Percentiles rank a stretch among this genome's conserved stretches.
Conservation (phyloP, 2,113 vertebrate genomes). For the Casuarius casuarius region DNA sequence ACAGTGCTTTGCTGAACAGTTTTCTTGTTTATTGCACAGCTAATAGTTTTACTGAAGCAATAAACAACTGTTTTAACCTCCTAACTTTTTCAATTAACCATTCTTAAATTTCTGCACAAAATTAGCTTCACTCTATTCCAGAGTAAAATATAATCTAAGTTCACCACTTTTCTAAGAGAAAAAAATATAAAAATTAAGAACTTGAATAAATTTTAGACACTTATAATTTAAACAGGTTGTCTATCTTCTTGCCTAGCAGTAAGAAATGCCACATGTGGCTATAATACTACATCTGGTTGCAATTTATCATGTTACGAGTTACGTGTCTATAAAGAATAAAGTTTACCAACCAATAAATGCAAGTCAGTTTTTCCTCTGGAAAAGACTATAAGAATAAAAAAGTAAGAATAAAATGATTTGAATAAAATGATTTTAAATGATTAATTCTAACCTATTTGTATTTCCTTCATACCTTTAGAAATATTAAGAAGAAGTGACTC, state of each 20-base stretch:
- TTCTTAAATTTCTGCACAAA: not conserved
- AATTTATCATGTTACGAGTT: not conserved
- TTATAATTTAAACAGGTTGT: not conserved
- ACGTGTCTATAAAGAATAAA: not conserved
- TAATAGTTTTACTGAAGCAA: not conserved
- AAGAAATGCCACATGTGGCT: not conserved
- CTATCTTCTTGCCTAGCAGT: not conserved
- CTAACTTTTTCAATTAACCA: not conserved
- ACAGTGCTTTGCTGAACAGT: not conserved
- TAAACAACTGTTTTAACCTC: not conserved
- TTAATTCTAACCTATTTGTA: not conserved
- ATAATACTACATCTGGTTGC: not conserved
- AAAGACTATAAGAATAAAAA: not conserved
- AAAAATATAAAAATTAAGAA: not conserved
- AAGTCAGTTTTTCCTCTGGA: not conserved
- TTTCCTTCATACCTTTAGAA: not conserved
- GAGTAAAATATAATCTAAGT: not conserved
- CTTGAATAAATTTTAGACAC: not conserved
- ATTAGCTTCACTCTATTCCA: not conserved
- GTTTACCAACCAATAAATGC: not conserved
- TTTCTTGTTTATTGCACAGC: not conserved
- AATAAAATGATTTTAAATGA: not conserved
- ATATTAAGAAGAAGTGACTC: not conserved
- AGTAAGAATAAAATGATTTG: not conserved
- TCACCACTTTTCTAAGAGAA: not conserved